Base-by-base conservation (phyloP, 92 coral and sea anemone genomes). In the Parazoanthus darwini region DNA sequence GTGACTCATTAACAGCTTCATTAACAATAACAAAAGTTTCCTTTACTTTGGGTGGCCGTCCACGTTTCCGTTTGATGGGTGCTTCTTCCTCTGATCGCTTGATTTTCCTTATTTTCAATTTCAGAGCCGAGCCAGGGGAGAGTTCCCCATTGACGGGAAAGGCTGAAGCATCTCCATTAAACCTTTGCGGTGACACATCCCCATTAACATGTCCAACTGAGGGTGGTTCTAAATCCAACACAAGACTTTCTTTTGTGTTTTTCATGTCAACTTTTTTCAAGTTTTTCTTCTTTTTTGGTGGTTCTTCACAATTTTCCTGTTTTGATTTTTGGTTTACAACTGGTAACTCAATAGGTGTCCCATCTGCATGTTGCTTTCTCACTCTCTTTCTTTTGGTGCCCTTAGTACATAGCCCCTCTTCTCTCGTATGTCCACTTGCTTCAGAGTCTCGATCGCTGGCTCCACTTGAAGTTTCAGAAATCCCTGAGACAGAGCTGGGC, bases 21-120 rank as follows among this genome's bases (percentile, higher is more conserved):
- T 93, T 93, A 8, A 91, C 96, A 88, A 95, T 92, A 67, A 97
- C 94, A 81, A 95, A 94, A 38, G 94, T 90, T 72, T 90, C 92
- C 43, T 86, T 92, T 6, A 91, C 94, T 79, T 94, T 95, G 14
- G 91, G 91, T 72, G 97, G 98, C 25, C 96, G 86, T 4, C 97
- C 96, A 35, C 98, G 92, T 77, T 89, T 95, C 26, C 95, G 92
- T 77, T 92, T 95, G 29, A 86, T 91, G 59, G 92, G 91, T n/a
- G 48, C 82, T 22, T 78, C 91, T 74, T 86, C 88, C 38, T 82
- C 86, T 5, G 88, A 89, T 16, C 94, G 93, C 54, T 92, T 90
- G 13, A 95, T 93, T 82, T 94, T 95, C 59, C 95, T 89, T 81
- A 97, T 94, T 80, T 95, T 94, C 51, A 97, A 88, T 90, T 94